A percentile compares a stretch with the other conserved stretches of the same genome.
Conservation (phyloP, 2,797 vertebrate species). For the Alauda arvensis region DNA sequence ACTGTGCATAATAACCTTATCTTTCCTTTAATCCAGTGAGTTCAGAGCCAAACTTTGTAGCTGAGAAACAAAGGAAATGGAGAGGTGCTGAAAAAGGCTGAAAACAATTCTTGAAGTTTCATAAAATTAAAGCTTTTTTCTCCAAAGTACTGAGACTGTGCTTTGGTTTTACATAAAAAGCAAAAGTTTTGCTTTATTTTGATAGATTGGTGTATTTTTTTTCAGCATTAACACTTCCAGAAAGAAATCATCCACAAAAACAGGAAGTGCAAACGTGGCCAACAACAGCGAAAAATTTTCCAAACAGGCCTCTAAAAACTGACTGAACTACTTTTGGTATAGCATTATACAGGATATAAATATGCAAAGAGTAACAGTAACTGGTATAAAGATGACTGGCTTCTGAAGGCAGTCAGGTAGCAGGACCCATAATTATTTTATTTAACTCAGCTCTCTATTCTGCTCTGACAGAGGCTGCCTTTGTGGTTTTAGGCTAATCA, state of each 20-base stretch:
- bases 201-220: not conserved
- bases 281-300: slow-evolving; percentile 6
- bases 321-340: not conserved
- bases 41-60: not conserved
- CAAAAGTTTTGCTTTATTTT: not conserved
- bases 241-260: slow-evolving; percentile 2
- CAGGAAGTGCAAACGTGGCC: not conserved
- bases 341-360: not conserved
- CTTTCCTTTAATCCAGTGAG: not conserved
- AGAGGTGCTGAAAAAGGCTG: not conserved
- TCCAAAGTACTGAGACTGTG: not conserved
- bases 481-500: slow-evolving; percentile 20
- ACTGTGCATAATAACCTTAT: not conserved
- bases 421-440: not conserved
- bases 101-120: not conserved
- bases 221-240: not conserved
- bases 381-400: not conserved
- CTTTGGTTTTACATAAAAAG: not conserved
- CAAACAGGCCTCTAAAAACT: not conserved
- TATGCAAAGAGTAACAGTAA: not conserved
- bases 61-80: not conserved
- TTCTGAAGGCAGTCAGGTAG: not conserved
- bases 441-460: not conserved
- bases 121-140: not conserved
- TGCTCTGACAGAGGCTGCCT: not conserved